phyloP scores from a whole-genome alignment of 2,888 invertebrate species.

The Drepanosiphum platanoidis region DNA sequence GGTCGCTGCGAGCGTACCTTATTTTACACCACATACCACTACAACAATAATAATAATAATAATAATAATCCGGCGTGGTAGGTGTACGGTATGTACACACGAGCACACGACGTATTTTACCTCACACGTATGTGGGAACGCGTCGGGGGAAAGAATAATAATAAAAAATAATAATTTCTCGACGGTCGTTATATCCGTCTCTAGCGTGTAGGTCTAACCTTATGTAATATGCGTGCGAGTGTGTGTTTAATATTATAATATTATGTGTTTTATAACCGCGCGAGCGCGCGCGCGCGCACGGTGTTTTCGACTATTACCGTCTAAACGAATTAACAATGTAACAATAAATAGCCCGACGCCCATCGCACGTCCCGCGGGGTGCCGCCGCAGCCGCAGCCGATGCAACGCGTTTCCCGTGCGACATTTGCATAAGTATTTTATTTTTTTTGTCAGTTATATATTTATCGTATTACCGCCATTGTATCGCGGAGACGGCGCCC shows the following conservation, averaged over 20 bases:
- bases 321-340: constrained; percentile 57
- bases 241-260: neutral
- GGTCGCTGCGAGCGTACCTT: no score
- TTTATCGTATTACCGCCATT: no score
- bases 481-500: neutral
- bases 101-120: no score
- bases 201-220: neutral
- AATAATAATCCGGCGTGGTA: constrained; percentile 1
- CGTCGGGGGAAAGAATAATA: neutral
- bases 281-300: constrained; percentile 9
- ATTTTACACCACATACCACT: neutral
- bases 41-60: constrained; percentile 1
- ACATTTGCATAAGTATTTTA: constrained; percentile 39
- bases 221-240: no score
- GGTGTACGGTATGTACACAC: neutral
- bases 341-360: constrained; percentile 54
- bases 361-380: constrained; percentile 40
- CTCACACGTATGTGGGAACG: neutral
- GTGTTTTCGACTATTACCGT: constrained; percentile 15
- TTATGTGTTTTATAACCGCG: neutral
- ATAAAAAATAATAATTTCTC: neutral
- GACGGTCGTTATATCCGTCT: constrained; percentile 16
- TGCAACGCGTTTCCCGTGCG: neutral
- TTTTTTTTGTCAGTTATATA: constrained; percentile 9
- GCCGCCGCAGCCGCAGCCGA: neutral